Conservation (phyloP, 2,888 invertebrate genomes). For the Scaptomyza polygonia region DNA sequence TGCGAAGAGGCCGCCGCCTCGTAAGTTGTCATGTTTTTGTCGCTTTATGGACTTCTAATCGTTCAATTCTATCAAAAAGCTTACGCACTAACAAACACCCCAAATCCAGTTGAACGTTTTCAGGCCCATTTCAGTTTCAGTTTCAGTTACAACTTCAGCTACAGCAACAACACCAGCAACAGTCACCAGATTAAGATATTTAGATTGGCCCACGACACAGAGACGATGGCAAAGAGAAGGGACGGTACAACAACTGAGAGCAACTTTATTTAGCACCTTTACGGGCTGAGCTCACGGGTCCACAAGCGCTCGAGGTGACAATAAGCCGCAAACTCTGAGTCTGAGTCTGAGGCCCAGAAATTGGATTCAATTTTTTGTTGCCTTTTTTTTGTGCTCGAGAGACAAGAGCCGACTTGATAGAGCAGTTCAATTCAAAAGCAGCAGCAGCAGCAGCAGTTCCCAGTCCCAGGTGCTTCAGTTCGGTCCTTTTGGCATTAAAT, state of each 20-base stretch:
- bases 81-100: constrained; percentile 84
- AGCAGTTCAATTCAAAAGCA: constrained; percentile 45
- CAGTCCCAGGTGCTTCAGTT: constrained; percentile 18
- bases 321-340: constrained; percentile 67
- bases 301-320: constrained; percentile 77
- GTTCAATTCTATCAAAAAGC: constrained; percentile 85
- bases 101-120: constrained; percentile 63
- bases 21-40: constrained; percentile 85
- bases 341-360: constrained; percentile 60
- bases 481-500: constrained; percentile 80
- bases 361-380: constrained; percentile 80
- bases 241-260: constrained; percentile 28
- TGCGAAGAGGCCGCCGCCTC: constrained; percentile 60
- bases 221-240: constrained; percentile 10
- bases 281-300: constrained; percentile 64
- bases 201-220: constrained; percentile 77
- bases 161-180: constrained; percentile 27
- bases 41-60: constrained; percentile 85
- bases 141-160: constrained; percentile 39
- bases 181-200: constrained; percentile 84
- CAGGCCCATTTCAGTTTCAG: constrained; percentile 66
- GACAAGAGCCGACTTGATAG: constrained; percentile 45
- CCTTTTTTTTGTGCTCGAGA: constrained; percentile 74
- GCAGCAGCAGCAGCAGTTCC: constrained; percentile 6
- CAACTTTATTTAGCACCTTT: constrained; percentile 82